Conservation (phyloP, 2,797 vertebrate genomes). For the Hyperoplus immaculatus region DNA sequence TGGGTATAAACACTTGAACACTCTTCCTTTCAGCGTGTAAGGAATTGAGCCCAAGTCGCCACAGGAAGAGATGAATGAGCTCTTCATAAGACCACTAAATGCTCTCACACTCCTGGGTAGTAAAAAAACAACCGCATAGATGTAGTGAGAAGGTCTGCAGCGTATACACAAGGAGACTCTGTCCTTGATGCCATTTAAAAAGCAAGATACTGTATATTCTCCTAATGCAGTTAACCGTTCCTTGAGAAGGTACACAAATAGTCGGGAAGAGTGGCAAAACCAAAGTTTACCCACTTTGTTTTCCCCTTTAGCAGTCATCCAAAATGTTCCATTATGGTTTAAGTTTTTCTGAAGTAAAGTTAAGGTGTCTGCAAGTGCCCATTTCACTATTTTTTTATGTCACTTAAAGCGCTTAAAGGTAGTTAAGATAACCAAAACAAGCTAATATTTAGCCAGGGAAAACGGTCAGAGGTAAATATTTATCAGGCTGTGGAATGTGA, state of each 20-base stretch:
- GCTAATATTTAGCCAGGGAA: constrained; percentile 49
- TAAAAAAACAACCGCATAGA: background rate
- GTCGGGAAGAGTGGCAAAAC: no score
- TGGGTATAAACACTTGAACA: constrained; percentile 62
- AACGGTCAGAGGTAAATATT: constrained; percentile 37
- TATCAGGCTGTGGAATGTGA: constrained; percentile 54
- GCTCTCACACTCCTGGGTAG: constrained; percentile 31
- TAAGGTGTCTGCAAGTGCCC: constrained; percentile 2
- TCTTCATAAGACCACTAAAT: constrained; percentile 44
- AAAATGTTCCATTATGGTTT: constrained; percentile 18
- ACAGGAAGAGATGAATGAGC: constrained; percentile 53
- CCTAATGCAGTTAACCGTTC: background rate
- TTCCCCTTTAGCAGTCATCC: background rate
- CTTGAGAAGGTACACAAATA: no score
- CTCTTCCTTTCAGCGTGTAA: constrained; percentile 61
- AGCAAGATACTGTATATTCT: constrained; percentile 15
- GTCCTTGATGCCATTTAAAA: constrained; percentile 7
- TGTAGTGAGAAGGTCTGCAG: constrained; percentile 2
- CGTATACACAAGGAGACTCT: constrained; percentile 11
- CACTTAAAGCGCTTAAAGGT: background rate
- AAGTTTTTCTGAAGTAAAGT: background rate
- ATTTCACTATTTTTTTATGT: background rate
- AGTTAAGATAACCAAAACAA: constrained; percentile 32
- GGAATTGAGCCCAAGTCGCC: constrained; percentile 49
- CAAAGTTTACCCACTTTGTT: background rate